These are phyloP conservation scores for Anhinga rufa DNA, from an alignment of 2,113 vertebrate species.

Conservation along the genomic window DNA sequence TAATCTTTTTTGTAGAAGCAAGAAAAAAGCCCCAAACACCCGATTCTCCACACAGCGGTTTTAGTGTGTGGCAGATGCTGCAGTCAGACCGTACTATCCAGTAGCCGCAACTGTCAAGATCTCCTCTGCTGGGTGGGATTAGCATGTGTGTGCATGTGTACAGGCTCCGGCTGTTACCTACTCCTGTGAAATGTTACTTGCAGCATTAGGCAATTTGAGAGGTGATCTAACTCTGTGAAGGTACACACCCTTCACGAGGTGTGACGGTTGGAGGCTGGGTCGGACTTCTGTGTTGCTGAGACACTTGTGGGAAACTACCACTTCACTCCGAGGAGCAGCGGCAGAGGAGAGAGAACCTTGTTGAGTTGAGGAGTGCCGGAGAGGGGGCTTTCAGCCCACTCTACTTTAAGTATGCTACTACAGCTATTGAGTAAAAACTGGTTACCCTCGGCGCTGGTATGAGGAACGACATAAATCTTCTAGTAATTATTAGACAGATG, in stretches of 20 bases:
- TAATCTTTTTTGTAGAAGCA: background rate
- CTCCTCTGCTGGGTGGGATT: background rate
- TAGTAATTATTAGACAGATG: slow-evolving; percentile 39
- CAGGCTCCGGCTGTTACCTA: background rate
- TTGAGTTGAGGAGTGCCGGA: background rate
- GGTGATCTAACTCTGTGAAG: background rate
- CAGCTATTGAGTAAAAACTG: background rate
- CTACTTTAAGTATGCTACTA: background rate
- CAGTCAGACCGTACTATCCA: background rate
- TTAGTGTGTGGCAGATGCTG: background rate
- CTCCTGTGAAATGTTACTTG: background rate
- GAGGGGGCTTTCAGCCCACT: background rate
- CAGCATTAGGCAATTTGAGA: background rate
- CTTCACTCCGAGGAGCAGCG: background rate
- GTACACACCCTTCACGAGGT: slow-evolving; percentile 27
- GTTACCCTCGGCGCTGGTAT: background rate
- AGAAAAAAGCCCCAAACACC: background rate
- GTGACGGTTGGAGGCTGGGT: background rate
- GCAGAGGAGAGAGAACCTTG: background rate
- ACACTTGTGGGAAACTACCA: slow-evolving; percentile 72
- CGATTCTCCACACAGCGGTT: fast-evolving
- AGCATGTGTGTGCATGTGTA: background rate
- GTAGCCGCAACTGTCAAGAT: background rate
- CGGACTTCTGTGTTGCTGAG: slow-evolving; percentile 60
- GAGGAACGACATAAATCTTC: background rate